phyloP scores from a whole-genome alignment of 2,888 invertebrate species.

The Abrostola triplasia region DNA sequence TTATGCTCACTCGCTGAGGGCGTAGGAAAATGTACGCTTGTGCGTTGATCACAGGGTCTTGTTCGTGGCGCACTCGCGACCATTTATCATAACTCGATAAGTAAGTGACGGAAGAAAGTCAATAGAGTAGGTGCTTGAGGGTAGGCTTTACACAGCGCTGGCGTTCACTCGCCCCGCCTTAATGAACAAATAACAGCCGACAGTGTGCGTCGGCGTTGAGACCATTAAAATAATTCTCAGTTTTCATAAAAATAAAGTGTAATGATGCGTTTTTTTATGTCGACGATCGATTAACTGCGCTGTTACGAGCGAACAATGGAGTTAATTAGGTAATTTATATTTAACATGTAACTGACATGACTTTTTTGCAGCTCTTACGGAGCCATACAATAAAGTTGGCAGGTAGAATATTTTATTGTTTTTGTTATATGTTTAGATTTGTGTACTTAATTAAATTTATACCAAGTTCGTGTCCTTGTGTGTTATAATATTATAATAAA shows the following conservation, averaged over 20 bases:
- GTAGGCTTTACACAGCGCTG: conserved; percentile 77
- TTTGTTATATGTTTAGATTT: background rate
- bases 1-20: conserved; percentile 70
- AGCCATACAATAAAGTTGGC: conserved; percentile 5
- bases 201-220: conserved; percentile 56
- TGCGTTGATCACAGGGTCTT: conserved; percentile 54
- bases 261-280: conserved; percentile 56
- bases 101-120: conserved; percentile 88
- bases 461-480: no score
- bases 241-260: conserved; percentile 61
- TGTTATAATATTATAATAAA: no score
- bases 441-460: background rate
- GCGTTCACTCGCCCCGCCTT: conserved; percentile 73
- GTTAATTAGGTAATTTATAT: conserved; percentile 48
- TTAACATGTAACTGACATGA: conserved; percentile 31
- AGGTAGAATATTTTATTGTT: conserved; percentile 5
- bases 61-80: conserved; percentile 57
- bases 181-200: conserved; percentile 73
- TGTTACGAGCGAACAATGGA: conserved; percentile 39
- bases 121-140: conserved; percentile 86
- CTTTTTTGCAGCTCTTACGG: conserved; percentile 25
- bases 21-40: conserved; percentile 63
- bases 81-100: conserved; percentile 86
- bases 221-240: conserved; percentile 62
- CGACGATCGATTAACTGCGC: conserved; percentile 47